phyloP scores from a whole-genome alignment of 2,888 invertebrate species.

The Blastobasis lacticolella region DNA sequence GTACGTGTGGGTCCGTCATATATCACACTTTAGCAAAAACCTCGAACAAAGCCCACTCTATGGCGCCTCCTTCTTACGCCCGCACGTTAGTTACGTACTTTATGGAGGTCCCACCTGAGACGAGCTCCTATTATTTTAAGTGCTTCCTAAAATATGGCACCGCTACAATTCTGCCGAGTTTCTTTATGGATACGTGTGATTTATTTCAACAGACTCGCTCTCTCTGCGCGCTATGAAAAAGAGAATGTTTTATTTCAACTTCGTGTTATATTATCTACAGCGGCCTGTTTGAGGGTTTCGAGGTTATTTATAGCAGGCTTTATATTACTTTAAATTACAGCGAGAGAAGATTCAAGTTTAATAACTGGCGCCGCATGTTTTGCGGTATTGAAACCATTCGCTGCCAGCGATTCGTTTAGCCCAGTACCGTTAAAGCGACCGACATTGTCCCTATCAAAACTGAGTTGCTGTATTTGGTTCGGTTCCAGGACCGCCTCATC shows the following conservation, averaged over 20 bases:
- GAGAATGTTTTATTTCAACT: not conserved
- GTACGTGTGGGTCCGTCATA: too few species aligned
- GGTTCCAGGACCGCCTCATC: not conserved
- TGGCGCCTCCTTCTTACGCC: slow-evolving; percentile 4
- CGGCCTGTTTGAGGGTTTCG: not conserved
- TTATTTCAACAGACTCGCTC: not conserved
- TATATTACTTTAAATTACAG: not conserved
- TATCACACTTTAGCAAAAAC: too few species aligned
- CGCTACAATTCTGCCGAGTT: slow-evolving; percentile 4
- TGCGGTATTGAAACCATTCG: not conserved
- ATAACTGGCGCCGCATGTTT: not conserved
- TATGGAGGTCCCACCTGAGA: slow-evolving; percentile 6
- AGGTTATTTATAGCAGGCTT: not conserved
- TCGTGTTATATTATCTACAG: too few species aligned
- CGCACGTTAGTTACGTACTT: slow-evolving; percentile 1
- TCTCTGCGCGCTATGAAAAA: not conserved
- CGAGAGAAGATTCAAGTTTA: not conserved
- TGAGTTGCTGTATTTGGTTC: not conserved
- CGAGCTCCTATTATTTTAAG: slow-evolving; percentile 10
- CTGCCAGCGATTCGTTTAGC: not conserved
- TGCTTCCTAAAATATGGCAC: slow-evolving; percentile 9
- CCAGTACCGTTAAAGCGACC: not conserved
- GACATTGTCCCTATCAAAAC: not conserved
- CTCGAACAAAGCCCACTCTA: slow-evolving; percentile 16
- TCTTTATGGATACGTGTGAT: slow-evolving; percentile 3